Base-by-base conservation (phyloP, 1,140 invertebrate genomes). In the Apis laboriosa region DNA sequence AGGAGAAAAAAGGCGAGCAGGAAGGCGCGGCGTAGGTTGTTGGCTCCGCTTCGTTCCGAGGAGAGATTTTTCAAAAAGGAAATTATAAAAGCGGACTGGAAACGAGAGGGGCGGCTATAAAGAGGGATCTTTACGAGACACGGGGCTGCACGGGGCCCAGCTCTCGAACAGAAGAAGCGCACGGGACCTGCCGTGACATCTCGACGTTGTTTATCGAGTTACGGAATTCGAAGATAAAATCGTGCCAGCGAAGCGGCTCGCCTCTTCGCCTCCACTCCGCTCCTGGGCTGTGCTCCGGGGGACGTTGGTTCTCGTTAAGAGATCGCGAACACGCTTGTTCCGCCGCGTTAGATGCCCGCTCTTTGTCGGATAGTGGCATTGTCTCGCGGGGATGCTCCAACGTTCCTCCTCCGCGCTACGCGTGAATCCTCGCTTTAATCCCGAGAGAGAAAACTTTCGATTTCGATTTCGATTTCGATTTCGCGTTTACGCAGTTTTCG, bases 171-270 rank as follows among this genome's bases (percentile, higher is more conserved):
- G 86, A 84, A 88, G 80, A 81, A 88, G 77, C 84, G 77, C 86
- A 34, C 83, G 68, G 81, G 68, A 68, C 81, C 84, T 75, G 84
- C 86, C 80, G 79, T 88, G 77, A 88, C 80, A 85, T 85, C 84
- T 77, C 83, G 85, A 76, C 77, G 88, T 93, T 92, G 92, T 92
- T 93, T 93, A 93, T 93, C 91, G 92, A 91, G 90, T 93, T 91
- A 92, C 91, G 90, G 90, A 91, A 92, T 92, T 88, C 90, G 76
- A 85, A 92, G 91, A 92, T 88, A 88, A 88, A 88, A 88, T 92
- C 92, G 89, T 90, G 79, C 77, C 68, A 55, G 70, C 28, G 49
- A 13, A 63, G 7, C 61, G 61, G 13, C 34, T 43, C 34, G 34
- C 34, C 34, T 43, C 34, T 43, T 43, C 71, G 28, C n/a, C n/a